phyloP scores from a whole-genome alignment of 1,140 invertebrate species.

The Micrasema longulum region DNA sequence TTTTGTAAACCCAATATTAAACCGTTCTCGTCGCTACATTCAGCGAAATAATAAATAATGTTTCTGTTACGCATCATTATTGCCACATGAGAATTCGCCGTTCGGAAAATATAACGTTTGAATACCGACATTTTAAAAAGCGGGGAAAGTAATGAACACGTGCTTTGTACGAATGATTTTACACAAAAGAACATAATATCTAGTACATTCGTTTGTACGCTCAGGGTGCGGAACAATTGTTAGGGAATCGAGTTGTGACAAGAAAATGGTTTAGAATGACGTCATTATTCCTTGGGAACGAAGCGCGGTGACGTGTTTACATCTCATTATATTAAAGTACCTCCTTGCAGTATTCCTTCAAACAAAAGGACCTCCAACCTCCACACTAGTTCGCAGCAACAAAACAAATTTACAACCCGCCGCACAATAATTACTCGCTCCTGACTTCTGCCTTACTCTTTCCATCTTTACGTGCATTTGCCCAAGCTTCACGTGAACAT shows the following conservation, averaged over 20 bases:
- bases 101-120: no score
- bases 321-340: conserved; percentile 42
- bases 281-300: conserved; percentile 34
- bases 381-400: background rate
- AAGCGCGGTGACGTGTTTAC: conserved; percentile 41
- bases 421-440: no score
- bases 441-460: no score
- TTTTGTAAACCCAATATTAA: no score
- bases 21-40: no score
- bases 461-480: no score
- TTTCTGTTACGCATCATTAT: no score
- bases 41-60: no score
- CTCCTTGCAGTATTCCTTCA: conserved; percentile 23
- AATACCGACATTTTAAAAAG: no score
- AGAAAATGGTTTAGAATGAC: conserved; percentile 38
- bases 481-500: no score
- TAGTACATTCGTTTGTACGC: background rate
- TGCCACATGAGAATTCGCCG: no score
- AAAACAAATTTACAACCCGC: conserved; percentile 15
- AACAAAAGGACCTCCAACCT: conserved; percentile 2
- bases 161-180: background rate
- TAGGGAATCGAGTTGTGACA: conserved; percentile 16
- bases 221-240: background rate
- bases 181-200: background rate
- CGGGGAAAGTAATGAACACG: background rate